Evolutionary conservation across 2,797 vertebrate genomes (phyloP).

Genomic region (Typhlichthys eigenmanni): DNA sequence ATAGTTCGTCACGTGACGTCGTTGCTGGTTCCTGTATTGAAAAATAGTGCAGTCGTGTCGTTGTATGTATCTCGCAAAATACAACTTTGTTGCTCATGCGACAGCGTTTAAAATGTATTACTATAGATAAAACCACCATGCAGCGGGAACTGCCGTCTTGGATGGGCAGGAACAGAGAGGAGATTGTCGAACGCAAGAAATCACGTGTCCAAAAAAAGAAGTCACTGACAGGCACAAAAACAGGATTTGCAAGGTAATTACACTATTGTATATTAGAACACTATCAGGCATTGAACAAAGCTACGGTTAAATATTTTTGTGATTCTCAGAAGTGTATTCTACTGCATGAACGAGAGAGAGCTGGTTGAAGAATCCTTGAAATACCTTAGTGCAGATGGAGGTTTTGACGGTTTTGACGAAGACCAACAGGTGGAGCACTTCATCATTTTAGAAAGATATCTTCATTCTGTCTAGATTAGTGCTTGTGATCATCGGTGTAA

Average conservation of each 20-base stretch:
- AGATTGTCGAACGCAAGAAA: slow-evolving; percentile 21
- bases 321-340: slow-evolving; percentile 49
- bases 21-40: too few relatives aligned
- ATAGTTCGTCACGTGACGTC: slow-evolving; percentile 12
- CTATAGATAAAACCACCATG: slow-evolving; percentile 24
- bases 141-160: slow-evolving; percentile 60
- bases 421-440: slow-evolving; percentile 45
- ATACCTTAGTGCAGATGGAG: slow-evolving; percentile 17
- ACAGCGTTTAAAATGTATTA: background rate
- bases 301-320: too few relatives aligned
- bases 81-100: too few relatives aligned
- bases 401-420: rapidly evolving
- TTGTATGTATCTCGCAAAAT: too few relatives aligned
- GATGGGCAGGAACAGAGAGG: slow-evolving; percentile 51
- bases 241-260: slow-evolving; percentile 45
- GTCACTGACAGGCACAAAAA: slow-evolving; percentile 4
- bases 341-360: slow-evolving; percentile 77
- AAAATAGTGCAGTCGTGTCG: too few relatives aligned
- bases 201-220: slow-evolving; percentile 40
- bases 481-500: background rate
- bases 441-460: background rate
- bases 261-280: background rate
- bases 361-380: slow-evolving; percentile 63
- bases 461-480: background rate
- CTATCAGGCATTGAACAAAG: background rate